A percentile compares a stretch with the other conserved stretches of the same genome.
phyloP scores from a whole-genome alignment of 2,113 vertebrate species.

The Rhagologus leucostigma region DNA sequence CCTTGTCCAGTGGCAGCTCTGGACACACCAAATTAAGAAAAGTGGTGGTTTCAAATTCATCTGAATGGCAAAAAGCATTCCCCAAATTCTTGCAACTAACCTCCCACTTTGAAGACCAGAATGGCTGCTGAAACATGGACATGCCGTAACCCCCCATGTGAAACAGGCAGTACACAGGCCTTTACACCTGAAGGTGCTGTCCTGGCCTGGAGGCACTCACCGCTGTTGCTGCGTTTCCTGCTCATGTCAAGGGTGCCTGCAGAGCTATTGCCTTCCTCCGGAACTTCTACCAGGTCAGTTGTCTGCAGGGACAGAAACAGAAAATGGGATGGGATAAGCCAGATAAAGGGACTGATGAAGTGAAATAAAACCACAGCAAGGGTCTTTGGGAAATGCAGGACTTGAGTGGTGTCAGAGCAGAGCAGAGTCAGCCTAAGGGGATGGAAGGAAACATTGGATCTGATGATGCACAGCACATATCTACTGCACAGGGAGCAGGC shows the following conservation, averaged over 20 bases:
- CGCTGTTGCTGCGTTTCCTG: conserved; percentile 88
- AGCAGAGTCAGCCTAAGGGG: background rate
- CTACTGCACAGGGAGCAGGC: background rate
- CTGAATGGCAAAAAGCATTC: background rate
- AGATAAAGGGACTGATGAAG: accelerated
- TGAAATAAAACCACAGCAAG: background rate
- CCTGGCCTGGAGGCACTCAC: conserved; percentile 67
- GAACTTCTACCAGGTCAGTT: conserved; percentile 89
- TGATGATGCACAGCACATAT: background rate
- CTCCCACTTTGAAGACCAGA: background rate
- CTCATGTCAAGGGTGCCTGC: conserved; percentile 74
- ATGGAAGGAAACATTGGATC: background rate
- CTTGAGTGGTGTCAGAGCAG: background rate
- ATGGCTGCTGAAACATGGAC: background rate
- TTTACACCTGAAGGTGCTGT: background rate
- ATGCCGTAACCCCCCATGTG: no score
- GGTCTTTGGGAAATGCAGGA: background rate
- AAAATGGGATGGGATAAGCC: background rate
- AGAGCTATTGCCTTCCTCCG: conserved; percentile 81
- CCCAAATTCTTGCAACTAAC: background rate
- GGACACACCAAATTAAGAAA: background rate
- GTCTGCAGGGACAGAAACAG: conserved; percentile 73
- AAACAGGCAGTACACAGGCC: background rate
- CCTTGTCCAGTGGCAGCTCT: background rate
- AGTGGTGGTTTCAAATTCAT: background rate